A percentile compares a stretch with the other conserved stretches of the same genome.
Conservation (phyloP, 2,888 invertebrate species). For the Epistrophe grossulariae region DNA sequence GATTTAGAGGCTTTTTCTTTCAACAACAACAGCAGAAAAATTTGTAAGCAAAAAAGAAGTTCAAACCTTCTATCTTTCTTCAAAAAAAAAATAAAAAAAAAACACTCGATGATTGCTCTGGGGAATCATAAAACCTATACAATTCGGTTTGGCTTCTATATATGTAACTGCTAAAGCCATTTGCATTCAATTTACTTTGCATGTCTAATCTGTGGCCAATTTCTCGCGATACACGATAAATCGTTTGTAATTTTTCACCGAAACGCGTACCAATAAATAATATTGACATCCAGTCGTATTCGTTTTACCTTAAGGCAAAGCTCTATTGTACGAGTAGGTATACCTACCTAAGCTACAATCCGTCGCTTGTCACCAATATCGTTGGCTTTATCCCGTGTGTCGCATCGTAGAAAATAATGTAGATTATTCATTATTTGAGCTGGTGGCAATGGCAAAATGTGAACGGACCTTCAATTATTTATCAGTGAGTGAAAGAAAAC, state of each 20-base stretch:
- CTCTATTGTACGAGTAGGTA: background rate
- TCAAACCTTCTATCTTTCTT: background rate
- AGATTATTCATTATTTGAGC: constrained; percentile 29
- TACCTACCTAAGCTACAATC: background rate
- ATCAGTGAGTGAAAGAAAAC: constrained; percentile 68
- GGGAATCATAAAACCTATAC: constrained; percentile 22
- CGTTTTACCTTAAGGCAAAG: constrained; percentile 5
- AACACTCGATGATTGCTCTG: background rate
- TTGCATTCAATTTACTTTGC: constrained; percentile 63
- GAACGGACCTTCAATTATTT: constrained; percentile 66
- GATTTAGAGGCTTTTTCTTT: constrained; percentile 4
- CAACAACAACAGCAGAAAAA: background rate
- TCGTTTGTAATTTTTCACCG: constrained; percentile 58
- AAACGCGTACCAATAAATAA: constrained; percentile 63
- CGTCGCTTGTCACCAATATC: background rate
- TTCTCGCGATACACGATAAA: constrained; percentile 65
- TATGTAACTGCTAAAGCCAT: constrained; percentile 24
- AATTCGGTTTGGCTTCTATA: constrained; percentile 1
- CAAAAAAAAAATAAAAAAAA: background rate
- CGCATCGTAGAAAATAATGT: background rate
- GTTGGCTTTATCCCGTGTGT: background rate
- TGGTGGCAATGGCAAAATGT: constrained; percentile 1
- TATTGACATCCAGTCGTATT: constrained; percentile 47
- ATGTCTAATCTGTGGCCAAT: constrained; percentile 72
- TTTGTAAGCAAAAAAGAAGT: background rate